Conservation (phyloP, 2,113 vertebrate genomes). For the Hyperoodon ampullatus region DNA sequence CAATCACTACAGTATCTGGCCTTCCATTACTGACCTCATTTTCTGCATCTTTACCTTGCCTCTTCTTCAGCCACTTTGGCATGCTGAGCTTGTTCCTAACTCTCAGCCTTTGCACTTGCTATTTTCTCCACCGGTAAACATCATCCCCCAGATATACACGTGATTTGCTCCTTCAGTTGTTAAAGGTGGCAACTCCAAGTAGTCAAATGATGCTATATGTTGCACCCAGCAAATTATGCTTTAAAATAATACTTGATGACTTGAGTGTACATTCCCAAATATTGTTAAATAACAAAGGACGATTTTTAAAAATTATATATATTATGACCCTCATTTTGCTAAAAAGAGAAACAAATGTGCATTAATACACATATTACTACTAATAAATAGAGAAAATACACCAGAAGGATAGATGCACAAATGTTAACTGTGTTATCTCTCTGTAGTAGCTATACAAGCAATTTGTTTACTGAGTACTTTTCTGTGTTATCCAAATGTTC, state of each 20-base stretch:
- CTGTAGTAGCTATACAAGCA: background rate
- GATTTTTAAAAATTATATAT: background rate
- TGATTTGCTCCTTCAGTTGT: background rate
- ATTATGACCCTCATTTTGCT: background rate
- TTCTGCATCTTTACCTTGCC: background rate
- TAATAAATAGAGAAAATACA: background rate
- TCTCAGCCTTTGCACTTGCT: background rate
- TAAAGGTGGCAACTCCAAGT: accelerated
- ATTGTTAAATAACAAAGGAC: background rate
- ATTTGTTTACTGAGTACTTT: background rate
- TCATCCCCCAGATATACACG: too few species aligned
- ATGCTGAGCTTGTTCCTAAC: background rate
- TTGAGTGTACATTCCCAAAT: background rate
- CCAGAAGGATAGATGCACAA: background rate
- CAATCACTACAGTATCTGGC: accelerated
- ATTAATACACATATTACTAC: background rate
- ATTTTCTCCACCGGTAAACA: background rate
- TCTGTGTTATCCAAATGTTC: background rate
- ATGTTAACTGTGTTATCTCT: background rate
- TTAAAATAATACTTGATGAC: background rate
- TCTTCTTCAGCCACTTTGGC: background rate
- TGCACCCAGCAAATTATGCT: too few species aligned
- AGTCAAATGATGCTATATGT: background rate
- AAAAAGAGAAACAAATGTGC: background rate
- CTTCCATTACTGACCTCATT: background rate